Base-by-base conservation (phyloP, 2,113 vertebrate species). In the Oenanthe melanoleuca region DNA sequence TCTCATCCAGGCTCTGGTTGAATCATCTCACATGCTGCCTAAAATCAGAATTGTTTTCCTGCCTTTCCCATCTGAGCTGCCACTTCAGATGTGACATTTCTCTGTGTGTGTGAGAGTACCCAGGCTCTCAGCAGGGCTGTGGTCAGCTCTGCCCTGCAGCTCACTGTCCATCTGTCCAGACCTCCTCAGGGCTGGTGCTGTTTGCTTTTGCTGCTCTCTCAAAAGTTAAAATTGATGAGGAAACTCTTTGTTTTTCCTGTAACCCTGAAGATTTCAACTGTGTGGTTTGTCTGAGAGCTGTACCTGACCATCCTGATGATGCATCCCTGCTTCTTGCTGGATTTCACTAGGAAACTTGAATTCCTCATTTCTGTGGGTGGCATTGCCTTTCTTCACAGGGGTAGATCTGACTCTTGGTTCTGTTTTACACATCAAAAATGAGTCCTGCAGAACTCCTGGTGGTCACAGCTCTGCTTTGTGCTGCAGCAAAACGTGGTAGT, bases 21-120 rank as follows among this genome's bases (percentile, higher is more conserved):
- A 73, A 44, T 90, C 52, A 26, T 80, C 82, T 74, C 42, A 11
- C 34, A 6, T 71, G 47, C 53, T 83, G 70, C 70, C 75, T 95
- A 13, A 77, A 74, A 69, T 55, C 47, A 33, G 83, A 22, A 37
- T 59, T 93, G 94, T 24, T 97, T 83, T 92, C 44, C 18, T 84
- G 91, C 65, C 49, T 84, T 71, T 86, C 44, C 75, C 90, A 78
- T 89, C 87, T 67, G 65, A 91, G 22, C 89, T 89, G 87, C 84
- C 67, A 40, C 55, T 88, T 95, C 40, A 90, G 72, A 64, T 88
- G 89, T 64, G 38, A 11, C 72, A 9, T 66, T 90, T 69, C 60
- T 82, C 3, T n/a, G 71, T 7, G n/a, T 40, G 60, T 53, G 56
- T 49, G 66, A 33, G 55, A 38, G 55, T 17, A 22, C 9, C 44